These are phyloP conservation scores for Melanostigma gelatinosum DNA, from an alignment of 2,113 vertebrate genomes.

Conservation along the genomic window DNA sequence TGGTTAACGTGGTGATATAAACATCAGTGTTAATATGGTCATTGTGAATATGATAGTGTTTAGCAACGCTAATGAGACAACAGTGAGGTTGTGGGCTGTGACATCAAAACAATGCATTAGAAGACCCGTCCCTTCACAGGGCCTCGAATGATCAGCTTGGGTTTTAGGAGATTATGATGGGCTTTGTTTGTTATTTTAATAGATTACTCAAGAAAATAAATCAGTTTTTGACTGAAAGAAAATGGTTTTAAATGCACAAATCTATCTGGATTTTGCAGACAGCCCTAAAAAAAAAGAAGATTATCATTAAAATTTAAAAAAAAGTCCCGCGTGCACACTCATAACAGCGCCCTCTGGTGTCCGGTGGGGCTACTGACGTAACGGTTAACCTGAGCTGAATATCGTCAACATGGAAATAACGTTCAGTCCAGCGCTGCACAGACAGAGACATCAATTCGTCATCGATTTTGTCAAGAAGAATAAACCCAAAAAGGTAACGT, in stretches of 20 bases:
- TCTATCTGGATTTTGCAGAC: not conserved
- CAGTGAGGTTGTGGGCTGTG: too few species aligned
- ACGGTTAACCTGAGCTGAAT: not conserved
- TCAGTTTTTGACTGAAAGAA: not conserved
- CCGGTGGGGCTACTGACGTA: not conserved
- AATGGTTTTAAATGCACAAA: not conserved
- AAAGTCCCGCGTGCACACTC: not conserved
- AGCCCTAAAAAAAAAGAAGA: too few species aligned
- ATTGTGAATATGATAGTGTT: too few species aligned
- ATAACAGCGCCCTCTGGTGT: not conserved
- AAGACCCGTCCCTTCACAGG: too few species aligned
- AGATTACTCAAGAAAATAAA: not conserved
- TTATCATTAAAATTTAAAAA: not conserved
- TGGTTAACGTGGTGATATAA: too few species aligned
- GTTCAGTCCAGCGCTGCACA: constrained; percentile 89
- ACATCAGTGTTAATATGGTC: too few species aligned
- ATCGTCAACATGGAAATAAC: constrained; percentile 36
- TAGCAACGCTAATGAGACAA: too few species aligned
- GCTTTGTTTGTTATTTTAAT: not conserved
- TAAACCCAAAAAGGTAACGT: constrained; percentile 87
- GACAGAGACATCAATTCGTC: constrained; percentile 89
- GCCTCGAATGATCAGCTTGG: too few species aligned
- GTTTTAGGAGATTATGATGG: not conserved
- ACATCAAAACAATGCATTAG: too few species aligned
- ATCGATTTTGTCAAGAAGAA: constrained; percentile 85